A percentile compares a stretch with the other conserved stretches of the same genome.
phyloP scores from a whole-genome alignment of 2,888 invertebrate genomes.

The Drosophila greeni region DNA sequence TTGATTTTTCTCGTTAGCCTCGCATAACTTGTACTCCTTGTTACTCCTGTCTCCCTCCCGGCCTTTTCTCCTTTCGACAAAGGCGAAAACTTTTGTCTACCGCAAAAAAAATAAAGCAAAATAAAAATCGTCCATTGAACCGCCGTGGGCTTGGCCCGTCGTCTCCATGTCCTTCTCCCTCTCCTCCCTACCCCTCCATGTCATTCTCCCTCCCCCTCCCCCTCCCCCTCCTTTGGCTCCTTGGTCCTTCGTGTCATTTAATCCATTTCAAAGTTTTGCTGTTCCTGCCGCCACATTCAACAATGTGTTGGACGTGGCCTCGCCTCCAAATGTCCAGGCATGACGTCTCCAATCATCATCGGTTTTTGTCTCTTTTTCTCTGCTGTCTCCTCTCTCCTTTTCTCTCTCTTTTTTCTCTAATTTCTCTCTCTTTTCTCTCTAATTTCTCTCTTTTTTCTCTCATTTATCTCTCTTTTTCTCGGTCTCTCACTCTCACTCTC shows the following conservation, averaged over 20 bases:
- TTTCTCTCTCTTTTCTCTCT: too few relatives aligned
- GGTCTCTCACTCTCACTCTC: too few relatives aligned
- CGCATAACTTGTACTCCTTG: slow-evolving; percentile 18
- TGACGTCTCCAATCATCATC: slow-evolving; percentile 15
- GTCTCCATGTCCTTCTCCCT: too few relatives aligned
- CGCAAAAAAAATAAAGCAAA: slow-evolving; percentile 34
- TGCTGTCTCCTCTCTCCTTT: too few relatives aligned
- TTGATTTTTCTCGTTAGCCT: slow-evolving; percentile 56
- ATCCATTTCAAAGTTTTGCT: slow-evolving; percentile 39
- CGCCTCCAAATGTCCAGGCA: slow-evolving; percentile 21
- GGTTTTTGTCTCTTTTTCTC: too few relatives aligned
- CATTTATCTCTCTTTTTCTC: too few relatives aligned
- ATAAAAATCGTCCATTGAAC: slow-evolving; percentile 69
- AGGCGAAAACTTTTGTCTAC: slow-evolving; percentile 48
- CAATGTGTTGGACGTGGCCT: slow-evolving; percentile 30
- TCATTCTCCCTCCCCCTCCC: too few relatives aligned
- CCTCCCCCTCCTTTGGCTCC: not conserved
- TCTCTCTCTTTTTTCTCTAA: too few relatives aligned
- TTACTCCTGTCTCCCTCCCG: not conserved
- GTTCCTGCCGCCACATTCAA: slow-evolving; percentile 28
- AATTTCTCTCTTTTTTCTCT: too few relatives aligned
- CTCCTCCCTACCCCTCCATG: too few relatives aligned
- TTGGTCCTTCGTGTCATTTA: slow-evolving; percentile 29
- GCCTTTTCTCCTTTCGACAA: slow-evolving; percentile 14
- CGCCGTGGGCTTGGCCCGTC: slow-evolving; percentile 51